A percentile compares a stretch with the other conserved stretches of the same genome.
phyloP scores from a whole-genome alignment of 2,797 vertebrate species.

The Microctenopoma stevenorrisi region DNA sequence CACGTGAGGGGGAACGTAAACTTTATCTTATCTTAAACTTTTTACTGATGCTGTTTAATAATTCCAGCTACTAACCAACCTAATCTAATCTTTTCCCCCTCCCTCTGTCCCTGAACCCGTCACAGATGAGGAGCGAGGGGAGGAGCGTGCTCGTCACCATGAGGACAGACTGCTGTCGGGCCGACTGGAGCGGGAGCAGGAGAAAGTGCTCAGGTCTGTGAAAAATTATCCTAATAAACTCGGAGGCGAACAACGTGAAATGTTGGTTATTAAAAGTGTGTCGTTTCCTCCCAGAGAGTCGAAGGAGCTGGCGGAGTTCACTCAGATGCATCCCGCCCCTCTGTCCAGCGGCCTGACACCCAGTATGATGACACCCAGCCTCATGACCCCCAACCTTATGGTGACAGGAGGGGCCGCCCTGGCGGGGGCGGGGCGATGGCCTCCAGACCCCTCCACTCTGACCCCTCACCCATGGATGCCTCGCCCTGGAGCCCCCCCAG shows the following conservation, averaged over 20 bases:
- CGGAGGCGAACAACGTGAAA: background rate
- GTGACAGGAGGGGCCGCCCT: constrained; percentile 92
- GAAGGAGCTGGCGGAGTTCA: constrained; percentile 93
- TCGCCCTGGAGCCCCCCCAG: constrained; percentile 89
- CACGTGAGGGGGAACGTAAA: background rate
- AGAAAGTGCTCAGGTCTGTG: constrained; percentile 92
- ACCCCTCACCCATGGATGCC: constrained; percentile 93
- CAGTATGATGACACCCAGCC: constrained; percentile 77
- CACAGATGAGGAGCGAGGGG: constrained; percentile 88
- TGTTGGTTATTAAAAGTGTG: background rate
- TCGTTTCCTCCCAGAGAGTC: constrained; percentile 85
- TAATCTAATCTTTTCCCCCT: constrained; percentile 14
- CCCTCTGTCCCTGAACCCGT: constrained; percentile 7
- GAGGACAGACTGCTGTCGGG: constrained; percentile 89
- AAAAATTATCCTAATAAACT: background rate
- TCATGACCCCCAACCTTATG: constrained; percentile 86
- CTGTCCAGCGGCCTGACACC: constrained; percentile 89
- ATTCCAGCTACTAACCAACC: constrained; percentile 1
- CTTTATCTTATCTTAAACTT: background rate
- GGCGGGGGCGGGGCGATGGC: constrained; percentile 89
- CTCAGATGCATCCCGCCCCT: constrained; percentile 89
- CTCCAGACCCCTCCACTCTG: constrained; percentile 91
- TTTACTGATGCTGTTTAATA: background rate
- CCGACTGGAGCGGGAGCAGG: constrained; percentile 93
- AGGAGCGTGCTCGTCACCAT: constrained; percentile 87